Evolutionary conservation across 2,797 vertebrate species (phyloP), one percentile per base, ranked within the genome.

Genomic region (Varecia variegata): DNA sequence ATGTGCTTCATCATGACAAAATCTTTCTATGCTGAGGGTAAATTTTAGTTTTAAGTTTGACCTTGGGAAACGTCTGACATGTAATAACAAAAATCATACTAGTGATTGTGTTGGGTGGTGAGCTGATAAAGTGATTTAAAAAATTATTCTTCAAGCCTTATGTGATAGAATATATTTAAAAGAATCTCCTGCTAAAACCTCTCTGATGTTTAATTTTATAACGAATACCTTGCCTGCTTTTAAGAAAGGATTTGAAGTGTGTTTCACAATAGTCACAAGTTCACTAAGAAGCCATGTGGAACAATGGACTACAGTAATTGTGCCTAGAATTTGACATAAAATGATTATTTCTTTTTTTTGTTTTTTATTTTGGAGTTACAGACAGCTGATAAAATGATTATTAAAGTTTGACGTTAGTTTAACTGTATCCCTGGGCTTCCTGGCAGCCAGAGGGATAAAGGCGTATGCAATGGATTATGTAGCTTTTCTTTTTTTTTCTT

Each of bases 401-500:
- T 5, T 62, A 35, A 92, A 79, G 17, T 86, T 93, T 88, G 86
- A 27, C 62, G 56, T 94, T 93, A 76, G 12, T 85, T 62, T 73
- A 86, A 70, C 52, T 90, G 32, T 91, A 82, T 97, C 56, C 40
- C 14, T 96, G 97, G 94, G 62, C 62, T 95, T 95, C 71, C 50
- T 93, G 38, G 54, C 40, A 94, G 73, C 67, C 74, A 87, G 68
- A 88, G 47, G 67, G 35, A 85, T 93, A 92, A 93, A 95, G 76
- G 35, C 14, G 43, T 77, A 71, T 79, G 35, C 74, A 91, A 15
- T 71, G 43, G 47, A 85, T 92, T 74, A 40, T 86, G 30, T 93
- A 67, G 81, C 76, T 96, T 88, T 94, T 60, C 52, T 58, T 58
- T 58, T 58, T 23, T 25, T 58, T 58, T 21, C 54, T 56, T 56